phyloP scores from a whole-genome alignment of 2,113 vertebrate species.

The Emydocephalus ijimae region DNA sequence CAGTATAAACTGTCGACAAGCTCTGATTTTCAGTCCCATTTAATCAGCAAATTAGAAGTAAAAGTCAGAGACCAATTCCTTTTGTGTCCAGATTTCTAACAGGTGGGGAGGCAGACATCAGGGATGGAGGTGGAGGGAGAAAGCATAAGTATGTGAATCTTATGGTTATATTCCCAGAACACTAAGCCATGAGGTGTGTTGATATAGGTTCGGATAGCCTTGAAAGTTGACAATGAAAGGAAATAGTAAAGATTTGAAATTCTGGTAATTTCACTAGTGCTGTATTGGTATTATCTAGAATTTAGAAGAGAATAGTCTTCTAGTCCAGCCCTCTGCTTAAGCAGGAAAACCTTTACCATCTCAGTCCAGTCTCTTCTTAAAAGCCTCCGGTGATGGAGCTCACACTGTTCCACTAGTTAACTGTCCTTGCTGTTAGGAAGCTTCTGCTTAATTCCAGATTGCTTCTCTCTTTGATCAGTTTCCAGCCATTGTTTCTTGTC shows the following conservation, averaged over 20 bases:
- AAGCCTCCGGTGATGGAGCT: no score
- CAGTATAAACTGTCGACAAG: not conserved
- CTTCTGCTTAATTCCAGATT: no score
- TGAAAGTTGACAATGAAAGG: not conserved
- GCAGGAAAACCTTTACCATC: no score
- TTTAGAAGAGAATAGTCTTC: no score
- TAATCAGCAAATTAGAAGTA: not conserved
- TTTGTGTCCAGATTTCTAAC: not conserved
- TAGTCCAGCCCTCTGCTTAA: no score
- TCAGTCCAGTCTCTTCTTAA: no score
- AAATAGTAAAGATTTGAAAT: not conserved
- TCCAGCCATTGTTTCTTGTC: no score
- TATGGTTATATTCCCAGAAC: not conserved
- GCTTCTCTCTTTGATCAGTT: no score
- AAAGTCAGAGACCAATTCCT: no score
- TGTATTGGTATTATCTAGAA: not conserved
- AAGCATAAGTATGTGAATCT: not conserved
- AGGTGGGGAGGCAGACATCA: not conserved
- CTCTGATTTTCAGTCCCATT: not conserved
- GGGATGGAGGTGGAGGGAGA: not conserved
- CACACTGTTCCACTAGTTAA: no score
- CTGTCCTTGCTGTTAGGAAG: no score
- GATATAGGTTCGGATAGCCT: not conserved
- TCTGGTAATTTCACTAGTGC: not conserved
- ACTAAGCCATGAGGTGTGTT: not conserved